Base-by-base conservation (phyloP, 1,140 invertebrate genomes). In the Drosophila insularis region DNA sequence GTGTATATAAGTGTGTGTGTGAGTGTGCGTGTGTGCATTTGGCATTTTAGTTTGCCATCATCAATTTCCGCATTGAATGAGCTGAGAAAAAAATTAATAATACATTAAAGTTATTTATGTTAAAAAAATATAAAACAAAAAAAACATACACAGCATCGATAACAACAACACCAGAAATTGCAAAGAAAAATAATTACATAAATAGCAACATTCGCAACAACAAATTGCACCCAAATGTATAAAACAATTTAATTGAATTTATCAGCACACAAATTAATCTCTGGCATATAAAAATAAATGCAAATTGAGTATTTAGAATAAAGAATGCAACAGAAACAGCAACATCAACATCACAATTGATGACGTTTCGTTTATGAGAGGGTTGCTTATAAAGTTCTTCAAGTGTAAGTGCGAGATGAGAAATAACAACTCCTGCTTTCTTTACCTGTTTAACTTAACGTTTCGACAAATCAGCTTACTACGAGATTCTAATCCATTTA, bases 161-260 rank as follows among this genome's bases (percentile, higher is more conserved):
- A 66, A 32, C 27, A 63, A 59, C 35, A 73, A 31, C 31, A 72
- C 39, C 27, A 40, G 43, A 19, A 32, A 56, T 13, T 7, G 54
- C 32, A 74, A 46, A 37, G 19, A 23, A 61, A 23, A 40, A 19
- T 14, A 32, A 39, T 66, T 39, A 32, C 27, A 56, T 35, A 53
- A 58, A 73, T 35, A 40, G 43, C 66, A 61, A 53, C 62, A 50
- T 21, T 19, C 8, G 17, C 17, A 69, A 73, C 65, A 79, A 71
- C 63, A 73, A 75, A 66, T 62, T 53, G 55, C 71, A 76, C 63
- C 65, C 80, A 80, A 81, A 58, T 78, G 71, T 68, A 68, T 87
- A 82, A 72, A 87, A 78, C 73, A 84, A 77, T 78, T 87, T 80
- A 89, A 87, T 89, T 84, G 84, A 89, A 78, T 87, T 84, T 87